Evolutionary conservation across 2,113 vertebrate genomes (phyloP), one percentile per base, ranked within the genome.

Genomic region (Siniperca knerii): DNA sequence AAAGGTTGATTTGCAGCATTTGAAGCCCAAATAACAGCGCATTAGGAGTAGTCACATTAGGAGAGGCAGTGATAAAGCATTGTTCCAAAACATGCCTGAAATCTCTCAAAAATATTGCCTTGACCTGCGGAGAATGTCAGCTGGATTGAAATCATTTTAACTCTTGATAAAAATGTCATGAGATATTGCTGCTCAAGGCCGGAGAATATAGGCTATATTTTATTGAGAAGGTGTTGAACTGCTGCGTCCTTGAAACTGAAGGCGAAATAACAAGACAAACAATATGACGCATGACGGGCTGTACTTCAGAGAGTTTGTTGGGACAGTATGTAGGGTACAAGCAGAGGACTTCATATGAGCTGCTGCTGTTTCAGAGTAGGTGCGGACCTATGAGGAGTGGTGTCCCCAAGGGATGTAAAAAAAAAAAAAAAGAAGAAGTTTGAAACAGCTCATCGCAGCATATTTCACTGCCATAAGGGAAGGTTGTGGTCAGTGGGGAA

Each of bases 111-210:
- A 83, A 35, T 85, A 87, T 87, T 77, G 75, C 58, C 76, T 88
- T 77, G 88, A 85, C 85, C 84, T n/a, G 4, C 20, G 7, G 75
- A 80, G 82, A 88, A 83, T 75, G 89, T 83, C 81, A 82, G 40
- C 48, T 7, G 42, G 70, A 70, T 60, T 77, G 67, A 86, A 89
- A 81, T 89, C 52, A 64, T 79, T 85, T 87, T 72, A 67, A 50
- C 40, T 46, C 25, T 70, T 90, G 89, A 87, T 89, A 82, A 77
- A 90, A 92, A 84, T 87, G 90, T 90, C 92, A 90, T 40, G 70
- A 68, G 29, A 46, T 77, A 81, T 58, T 68, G 81, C 73, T 20
- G 6, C 73, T 82, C 64, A 6, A 79, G 77, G 84, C 84, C 37
- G 7, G 35, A 57, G 78, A 68, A 84, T 67, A 52, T 40, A 18